Conservation (phyloP, 2,888 invertebrate species). For the Acleris sparsana region DNA sequence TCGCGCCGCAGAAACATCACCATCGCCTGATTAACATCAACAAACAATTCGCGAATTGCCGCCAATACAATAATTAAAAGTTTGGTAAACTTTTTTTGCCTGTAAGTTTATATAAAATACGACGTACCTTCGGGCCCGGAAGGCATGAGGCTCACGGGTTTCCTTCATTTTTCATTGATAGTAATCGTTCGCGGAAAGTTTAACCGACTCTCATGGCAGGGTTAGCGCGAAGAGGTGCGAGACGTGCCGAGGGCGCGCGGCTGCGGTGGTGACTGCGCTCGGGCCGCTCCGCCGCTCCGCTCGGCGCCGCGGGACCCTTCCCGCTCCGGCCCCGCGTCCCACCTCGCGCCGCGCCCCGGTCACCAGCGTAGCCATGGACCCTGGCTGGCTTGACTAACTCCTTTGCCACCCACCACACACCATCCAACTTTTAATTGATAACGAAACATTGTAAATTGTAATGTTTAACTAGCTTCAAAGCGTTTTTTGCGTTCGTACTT, state of each 20-base stretch:
- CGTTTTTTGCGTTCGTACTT: no score
- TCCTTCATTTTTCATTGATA: constrained; percentile 56
- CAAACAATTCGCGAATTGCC: constrained; percentile 45
- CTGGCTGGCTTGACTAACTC: constrained; percentile 22
- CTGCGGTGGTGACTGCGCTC: constrained; percentile 54
- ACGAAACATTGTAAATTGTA: constrained; percentile 7
- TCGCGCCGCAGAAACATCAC: constrained; percentile 40
- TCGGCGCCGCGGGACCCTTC: constrained; percentile 34
- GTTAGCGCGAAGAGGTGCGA: constrained; percentile 43
- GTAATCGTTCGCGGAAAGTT: constrained; percentile 59
- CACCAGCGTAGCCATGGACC: constrained; percentile 34
- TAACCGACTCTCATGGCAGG: constrained; percentile 64
- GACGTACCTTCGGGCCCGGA: constrained; percentile 53
- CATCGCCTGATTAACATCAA: constrained; percentile 39
- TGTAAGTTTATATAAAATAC: constrained; percentile 27
- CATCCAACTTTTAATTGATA: constrained; percentile 5
- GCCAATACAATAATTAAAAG: constrained; percentile 18
- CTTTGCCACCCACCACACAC: neutral
- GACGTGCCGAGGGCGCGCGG: constrained; percentile 44
- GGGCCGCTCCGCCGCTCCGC: neutral
- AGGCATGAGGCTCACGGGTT: constrained; percentile 42
- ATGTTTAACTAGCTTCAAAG: neutral
- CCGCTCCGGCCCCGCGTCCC: constrained; percentile 48
- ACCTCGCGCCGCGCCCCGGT: constrained; percentile 33
- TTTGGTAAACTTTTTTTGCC: constrained; percentile 9